Evolutionary conservation across 2,113 vertebrate genomes (phyloP).

Genomic region (Pterocles burchelli): DNA sequence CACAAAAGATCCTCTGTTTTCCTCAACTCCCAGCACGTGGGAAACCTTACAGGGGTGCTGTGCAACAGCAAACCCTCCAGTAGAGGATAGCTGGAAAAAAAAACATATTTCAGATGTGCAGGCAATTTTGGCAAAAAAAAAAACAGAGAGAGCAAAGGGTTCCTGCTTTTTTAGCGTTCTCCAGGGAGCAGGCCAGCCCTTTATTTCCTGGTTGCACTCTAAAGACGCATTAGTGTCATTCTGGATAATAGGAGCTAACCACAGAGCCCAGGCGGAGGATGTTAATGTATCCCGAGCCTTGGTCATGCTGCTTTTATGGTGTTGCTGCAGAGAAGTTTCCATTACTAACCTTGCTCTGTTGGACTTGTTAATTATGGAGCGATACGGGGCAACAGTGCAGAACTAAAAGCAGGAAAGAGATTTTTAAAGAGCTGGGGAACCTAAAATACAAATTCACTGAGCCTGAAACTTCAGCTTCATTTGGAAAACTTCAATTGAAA

Average conservation of each 20-base stretch:
- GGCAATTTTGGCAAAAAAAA: neutral
- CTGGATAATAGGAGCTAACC: neutral
- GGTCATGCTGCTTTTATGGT: neutral
- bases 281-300: neutral
- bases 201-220: neutral
- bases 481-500: accelerated
- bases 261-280: neutral
- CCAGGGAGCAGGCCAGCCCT: neutral
- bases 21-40: neutral
- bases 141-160: neutral
- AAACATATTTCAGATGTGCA: neutral
- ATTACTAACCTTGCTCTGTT: neutral
- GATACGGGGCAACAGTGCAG: neutral
- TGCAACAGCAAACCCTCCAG: neutral
- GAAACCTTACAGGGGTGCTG: neutral
- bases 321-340: neutral
- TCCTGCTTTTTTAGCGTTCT: neutral
- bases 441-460: neutral
- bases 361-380: neutral
- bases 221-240: neutral
- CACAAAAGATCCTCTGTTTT: neutral
- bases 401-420: neutral
- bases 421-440: neutral
- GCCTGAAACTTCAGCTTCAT: neutral
- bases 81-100: neutral